Evolutionary conservation across 2,797 vertebrate genomes (phyloP).

Genomic region (Numenius phaeopus): DNA sequence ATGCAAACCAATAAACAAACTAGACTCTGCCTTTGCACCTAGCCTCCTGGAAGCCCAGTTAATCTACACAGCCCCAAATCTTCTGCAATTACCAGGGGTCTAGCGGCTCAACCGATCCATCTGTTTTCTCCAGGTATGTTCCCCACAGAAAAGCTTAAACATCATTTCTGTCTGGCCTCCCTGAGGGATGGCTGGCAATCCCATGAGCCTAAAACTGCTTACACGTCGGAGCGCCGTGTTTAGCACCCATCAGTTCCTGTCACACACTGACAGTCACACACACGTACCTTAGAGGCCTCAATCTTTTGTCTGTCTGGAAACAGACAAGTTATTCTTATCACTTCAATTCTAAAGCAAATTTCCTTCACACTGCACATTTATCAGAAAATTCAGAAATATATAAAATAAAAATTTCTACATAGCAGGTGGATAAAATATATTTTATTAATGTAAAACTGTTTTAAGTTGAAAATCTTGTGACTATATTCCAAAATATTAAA

Average conservation of each 20-base stretch:
- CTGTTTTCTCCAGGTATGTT: not conserved
- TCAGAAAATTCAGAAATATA: not conserved
- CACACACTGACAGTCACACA: not conserved
- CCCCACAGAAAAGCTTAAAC: not conserved
- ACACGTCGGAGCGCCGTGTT: not conserved
- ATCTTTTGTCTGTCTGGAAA: not conserved
- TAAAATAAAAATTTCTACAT: not conserved
- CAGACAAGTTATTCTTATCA: not conserved
- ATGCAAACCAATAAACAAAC: not conserved
- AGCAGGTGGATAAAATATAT: not conserved
- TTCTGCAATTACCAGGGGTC: rapidly evolving
- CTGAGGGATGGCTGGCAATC: not conserved
- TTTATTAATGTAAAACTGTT: conserved; percentile 64
- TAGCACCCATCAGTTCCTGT: not conserved
- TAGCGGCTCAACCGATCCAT: rapidly evolving
- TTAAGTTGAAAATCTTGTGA: conserved; percentile 60
- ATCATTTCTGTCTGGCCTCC: not conserved
- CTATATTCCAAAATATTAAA: conserved; percentile 69
- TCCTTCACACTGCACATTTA: not conserved
- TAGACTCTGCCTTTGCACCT: not conserved
- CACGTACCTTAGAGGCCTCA: not conserved
- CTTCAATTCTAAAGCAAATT: not conserved
- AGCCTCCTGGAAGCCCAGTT: not conserved
- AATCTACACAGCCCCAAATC: not conserved
- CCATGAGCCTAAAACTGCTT: not conserved